Base-by-base conservation (phyloP, 2,797 vertebrate genomes). In the Esox masquinongy region DNA sequence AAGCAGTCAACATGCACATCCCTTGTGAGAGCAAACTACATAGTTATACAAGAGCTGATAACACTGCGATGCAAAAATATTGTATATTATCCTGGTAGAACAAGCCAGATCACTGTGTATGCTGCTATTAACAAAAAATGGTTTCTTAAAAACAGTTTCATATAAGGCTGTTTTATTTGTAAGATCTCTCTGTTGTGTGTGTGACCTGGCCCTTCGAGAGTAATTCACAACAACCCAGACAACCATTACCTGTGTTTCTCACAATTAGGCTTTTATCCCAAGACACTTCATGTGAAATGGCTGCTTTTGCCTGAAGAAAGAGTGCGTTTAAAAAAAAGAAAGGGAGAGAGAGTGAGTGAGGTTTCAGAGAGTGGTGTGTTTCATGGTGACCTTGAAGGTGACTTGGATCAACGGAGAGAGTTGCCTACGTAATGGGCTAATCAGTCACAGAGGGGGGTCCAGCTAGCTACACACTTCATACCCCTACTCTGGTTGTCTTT, bases 321-420 rank as follows among this genome's bases (percentile, higher is more conserved):
- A 56, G 67, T 47, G 43, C 43, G 2, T 47, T 47, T 7, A 47
- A 47, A 79, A 64, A 53, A 7, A 59, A 59, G n/a, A n/a, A n/a
- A n/a, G n/a, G n/a, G n/a, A 59, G 56, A 3, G n/a, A 59, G 22
- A 61, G 53, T 59, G 53, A 56, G n/a, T n/a, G 53, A n/a, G 11
- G 64, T 69, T 59, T 80, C 56, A 78, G 19, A 29, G 39, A 63
- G 29, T 66, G 63, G 4, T 68, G 53, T 49, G 3, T 67, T 80
- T 77, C 72, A 63, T 74, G 16, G 76, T 78, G 75, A 79, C 81
- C 72, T 80, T 51, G 9, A 83, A 78, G 82, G 68, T 74, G 59
- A 63, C 73, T 86, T 74, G 79, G 16, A 82, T 86, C 79, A 86
- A 74, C 50, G 79, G 67, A 80, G 26, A 73, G 8, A 71, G 22